phyloP scores from a whole-genome alignment of 2,113 vertebrate species.

The Coryphaenoides rupestris region DNA sequence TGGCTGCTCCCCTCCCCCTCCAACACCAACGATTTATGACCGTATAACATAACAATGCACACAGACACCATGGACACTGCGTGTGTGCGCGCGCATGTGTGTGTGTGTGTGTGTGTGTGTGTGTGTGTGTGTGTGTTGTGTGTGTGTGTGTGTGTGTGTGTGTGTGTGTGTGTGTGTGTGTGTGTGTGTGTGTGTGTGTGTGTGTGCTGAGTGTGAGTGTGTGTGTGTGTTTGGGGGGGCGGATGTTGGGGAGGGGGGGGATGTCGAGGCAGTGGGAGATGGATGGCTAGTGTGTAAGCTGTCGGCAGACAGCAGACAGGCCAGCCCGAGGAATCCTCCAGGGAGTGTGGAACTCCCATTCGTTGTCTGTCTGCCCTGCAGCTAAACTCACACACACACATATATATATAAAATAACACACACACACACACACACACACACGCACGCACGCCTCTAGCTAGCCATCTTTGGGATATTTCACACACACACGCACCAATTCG shows the following conservation, averaged over 20 bases:
- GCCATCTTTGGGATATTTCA: slow-evolving; percentile 6
- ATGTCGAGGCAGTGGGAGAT: slow-evolving; percentile 65
- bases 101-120: no score
- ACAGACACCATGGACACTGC: slow-evolving; percentile 62
- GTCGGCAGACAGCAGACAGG: slow-evolving; percentile 73
- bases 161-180: no score
- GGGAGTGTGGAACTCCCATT: slow-evolving; percentile 77
- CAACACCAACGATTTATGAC: slow-evolving; percentile 68
- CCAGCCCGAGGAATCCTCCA: slow-evolving; percentile 67
- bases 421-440: slow-evolving; percentile 35
- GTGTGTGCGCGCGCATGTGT: no score
- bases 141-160: no score
- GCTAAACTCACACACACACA: slow-evolving; percentile 62
- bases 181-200: no score
- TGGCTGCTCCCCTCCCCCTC: slow-evolving; percentile 34
- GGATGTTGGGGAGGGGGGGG: slow-evolving; percentile 5
- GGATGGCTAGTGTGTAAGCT: slow-evolving; percentile 73
- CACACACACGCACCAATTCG: not conserved
- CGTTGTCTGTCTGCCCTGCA: slow-evolving; percentile 71
- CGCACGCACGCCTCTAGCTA: slow-evolving; percentile 4
- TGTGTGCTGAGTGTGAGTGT: no score
- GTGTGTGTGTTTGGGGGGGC: not conserved
- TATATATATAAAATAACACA: no score
- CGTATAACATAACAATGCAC: slow-evolving; percentile 72
- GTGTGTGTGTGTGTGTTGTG: no score